Conservation (phyloP, 1,140 invertebrate genomes). For the Aphaenogaster rudis region DNA sequence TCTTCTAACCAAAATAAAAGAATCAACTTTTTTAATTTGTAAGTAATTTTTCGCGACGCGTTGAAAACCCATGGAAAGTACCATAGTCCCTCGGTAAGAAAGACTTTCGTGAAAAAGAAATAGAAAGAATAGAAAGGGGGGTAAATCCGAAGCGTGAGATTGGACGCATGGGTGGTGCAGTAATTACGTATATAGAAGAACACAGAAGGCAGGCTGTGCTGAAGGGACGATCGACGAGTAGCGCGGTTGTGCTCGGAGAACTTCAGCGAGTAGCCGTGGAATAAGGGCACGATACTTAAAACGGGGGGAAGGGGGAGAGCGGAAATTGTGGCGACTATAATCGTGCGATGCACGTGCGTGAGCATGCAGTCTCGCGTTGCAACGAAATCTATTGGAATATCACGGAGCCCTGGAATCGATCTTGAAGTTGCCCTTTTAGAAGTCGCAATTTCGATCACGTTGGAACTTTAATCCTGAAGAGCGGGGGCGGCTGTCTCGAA, state of each 20-base stretch:
- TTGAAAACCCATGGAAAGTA: constrained; percentile 16
- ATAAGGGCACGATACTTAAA: constrained; percentile 30
- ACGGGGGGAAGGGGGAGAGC: not conserved
- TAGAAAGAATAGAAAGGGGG: constrained; percentile 6
- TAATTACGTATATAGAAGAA: constrained; percentile 36
- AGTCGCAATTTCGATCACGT: not conserved
- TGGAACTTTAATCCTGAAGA: constrained; percentile 16
- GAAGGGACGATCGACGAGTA: constrained; percentile 6
- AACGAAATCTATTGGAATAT: not conserved
- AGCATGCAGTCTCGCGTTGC: constrained; percentile 56
- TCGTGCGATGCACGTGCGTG: constrained; percentile 72
- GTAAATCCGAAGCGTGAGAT: constrained; percentile 25
- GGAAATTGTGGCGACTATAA: constrained; percentile 46
- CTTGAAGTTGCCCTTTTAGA: not conserved
- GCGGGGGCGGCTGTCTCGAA: not conserved
- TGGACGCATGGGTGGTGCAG: constrained; percentile 30
- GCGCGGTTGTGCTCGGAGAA: not conserved
- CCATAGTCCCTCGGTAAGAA: not conserved
- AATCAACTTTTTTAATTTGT: not conserved
- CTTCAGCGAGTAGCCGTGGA: constrained; percentile 18
- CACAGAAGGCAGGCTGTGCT: constrained; percentile 67
- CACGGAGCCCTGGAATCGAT: not conserved
- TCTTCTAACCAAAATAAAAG: not conserved
- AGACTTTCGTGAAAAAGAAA: constrained; percentile 16
- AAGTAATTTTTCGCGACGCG: not conserved